Evolutionary conservation across 2,888 invertebrate species (phyloP), one percentile per base, ranked within the genome.

Genomic region (Sisyra nigra): DNA sequence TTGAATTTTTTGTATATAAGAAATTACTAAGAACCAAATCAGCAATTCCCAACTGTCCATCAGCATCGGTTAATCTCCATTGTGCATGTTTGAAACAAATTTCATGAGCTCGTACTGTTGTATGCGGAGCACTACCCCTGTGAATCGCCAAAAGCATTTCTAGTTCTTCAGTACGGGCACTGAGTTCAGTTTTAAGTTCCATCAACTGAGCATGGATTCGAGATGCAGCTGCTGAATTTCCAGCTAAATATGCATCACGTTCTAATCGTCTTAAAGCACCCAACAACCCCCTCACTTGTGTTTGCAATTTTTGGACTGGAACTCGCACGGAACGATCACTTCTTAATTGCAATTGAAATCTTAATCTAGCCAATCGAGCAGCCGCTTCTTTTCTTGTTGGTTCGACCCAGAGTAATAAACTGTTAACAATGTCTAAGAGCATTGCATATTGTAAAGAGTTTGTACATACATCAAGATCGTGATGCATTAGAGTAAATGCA

Each of bases 21-120:
- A 99, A 99, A 60, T 94, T 96, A 44, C 91, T 85, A 3, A 99
- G 74, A 44, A 92, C 82, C 45, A 97, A 72, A 66, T 99, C 96
- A 0, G 97, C 91, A 49, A 98, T 91, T 46, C 96, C 96, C 43
- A 97, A 79, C 63, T 96, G 97, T 0, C 98, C 98, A 64, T 98
- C 97, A 1, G 86, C 83, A 60, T 98, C 96, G 0, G 97, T 99
- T 49, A 98, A 74, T 32, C 96, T 66, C 98, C 98, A 99, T 56
- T 92, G 86, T 3, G 97, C 97, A 55, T 92, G 88, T 63, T 96
- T 94, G 64, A 99, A 98, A 63, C 93, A 97, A 54, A 98, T 96
- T 67, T 97, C 91, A 53, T 85, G 86, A 2, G 83, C 78, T 30
- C 93, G 70, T 18, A 89, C 85, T 42, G 83, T 80, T 0, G 81